These are phyloP conservation scores for Chionodraco myersi DNA, from an alignment of 2,113 vertebrate species.

Conservation along the genomic window DNA sequence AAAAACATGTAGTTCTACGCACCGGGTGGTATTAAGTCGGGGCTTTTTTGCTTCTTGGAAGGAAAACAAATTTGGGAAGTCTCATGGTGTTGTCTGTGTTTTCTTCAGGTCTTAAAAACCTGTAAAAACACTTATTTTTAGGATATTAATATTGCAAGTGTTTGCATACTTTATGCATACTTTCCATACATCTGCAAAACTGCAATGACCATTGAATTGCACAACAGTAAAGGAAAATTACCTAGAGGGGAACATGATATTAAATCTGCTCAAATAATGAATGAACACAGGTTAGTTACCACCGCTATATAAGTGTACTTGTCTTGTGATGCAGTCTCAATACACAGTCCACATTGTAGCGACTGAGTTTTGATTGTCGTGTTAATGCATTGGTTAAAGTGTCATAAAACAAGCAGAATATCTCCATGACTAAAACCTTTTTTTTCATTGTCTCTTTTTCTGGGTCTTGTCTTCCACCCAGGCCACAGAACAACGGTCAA, in stretches of 20 bases:
- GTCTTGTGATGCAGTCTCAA: background rate
- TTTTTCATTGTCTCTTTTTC: background rate
- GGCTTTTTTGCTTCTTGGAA: no score
- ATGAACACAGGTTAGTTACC: background rate
- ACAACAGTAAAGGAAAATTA: no score
- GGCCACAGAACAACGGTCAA: conserved; percentile 93
- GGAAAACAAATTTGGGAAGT: no score
- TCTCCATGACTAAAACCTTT: background rate
- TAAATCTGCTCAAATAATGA: background rate
- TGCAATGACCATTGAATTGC: no score
- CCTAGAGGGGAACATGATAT: no score
- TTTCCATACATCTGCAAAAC: background rate
- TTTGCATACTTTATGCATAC: background rate
- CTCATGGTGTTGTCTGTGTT: no score
- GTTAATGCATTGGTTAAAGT: no score
- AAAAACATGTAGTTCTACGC: no score
- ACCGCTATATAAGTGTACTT: background rate
- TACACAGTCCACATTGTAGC: no score
- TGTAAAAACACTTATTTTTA: background rate
- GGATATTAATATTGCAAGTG: background rate
- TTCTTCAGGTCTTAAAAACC: background rate
- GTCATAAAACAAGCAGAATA: background rate
- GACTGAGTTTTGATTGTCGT: background rate
- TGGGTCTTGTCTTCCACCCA: conserved; percentile 57
- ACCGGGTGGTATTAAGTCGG: no score